These are phyloP conservation scores for Australoheros facetus DNA, from an alignment of 2,797 vertebrate genomes.

Conservation along the genomic window DNA sequence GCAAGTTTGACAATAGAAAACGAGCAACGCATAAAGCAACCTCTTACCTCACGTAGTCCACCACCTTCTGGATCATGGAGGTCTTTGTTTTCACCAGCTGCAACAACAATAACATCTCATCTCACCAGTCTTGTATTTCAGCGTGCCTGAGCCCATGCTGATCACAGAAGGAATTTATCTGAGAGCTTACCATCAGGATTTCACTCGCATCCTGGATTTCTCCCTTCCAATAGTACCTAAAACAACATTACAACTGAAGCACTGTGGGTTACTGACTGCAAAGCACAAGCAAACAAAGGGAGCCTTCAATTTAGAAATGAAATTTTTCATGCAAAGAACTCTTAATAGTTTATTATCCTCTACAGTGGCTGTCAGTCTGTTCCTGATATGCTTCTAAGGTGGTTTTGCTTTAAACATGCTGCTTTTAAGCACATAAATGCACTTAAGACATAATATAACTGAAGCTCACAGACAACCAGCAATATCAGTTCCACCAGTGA, in stretches of 20 bases:
- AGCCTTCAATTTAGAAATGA: neutral
- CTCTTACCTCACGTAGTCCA: constrained; percentile 85
- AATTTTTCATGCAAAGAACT: neutral
- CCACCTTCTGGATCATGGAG: constrained; percentile 80
- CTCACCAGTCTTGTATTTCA: neutral
- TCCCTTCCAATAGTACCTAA: constrained; percentile 90
- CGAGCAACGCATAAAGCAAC: neutral
- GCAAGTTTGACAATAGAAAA: neutral
- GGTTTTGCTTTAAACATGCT: neutral
- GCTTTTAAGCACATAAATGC: neutral
- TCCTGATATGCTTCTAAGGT: constrained; percentile 17
- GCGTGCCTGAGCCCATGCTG: neutral
- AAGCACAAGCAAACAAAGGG: neutral
- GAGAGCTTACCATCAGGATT: constrained; percentile 84
- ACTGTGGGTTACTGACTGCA: no score
- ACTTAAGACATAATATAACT: neutral
- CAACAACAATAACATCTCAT: constrained; percentile 50
- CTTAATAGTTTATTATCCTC: neutral
- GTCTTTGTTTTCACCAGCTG: constrained; percentile 90
- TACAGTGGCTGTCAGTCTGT: neutral
- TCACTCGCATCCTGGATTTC: constrained; percentile 87
- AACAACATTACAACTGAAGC: constrained; percentile 1
- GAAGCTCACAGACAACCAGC: neutral
- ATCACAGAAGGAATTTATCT: neutral
- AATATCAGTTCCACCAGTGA: neutral